These are phyloP conservation scores for Drosophila lini DNA, from an alignment of 1,140 invertebrate genomes.

Conservation along the genomic window DNA sequence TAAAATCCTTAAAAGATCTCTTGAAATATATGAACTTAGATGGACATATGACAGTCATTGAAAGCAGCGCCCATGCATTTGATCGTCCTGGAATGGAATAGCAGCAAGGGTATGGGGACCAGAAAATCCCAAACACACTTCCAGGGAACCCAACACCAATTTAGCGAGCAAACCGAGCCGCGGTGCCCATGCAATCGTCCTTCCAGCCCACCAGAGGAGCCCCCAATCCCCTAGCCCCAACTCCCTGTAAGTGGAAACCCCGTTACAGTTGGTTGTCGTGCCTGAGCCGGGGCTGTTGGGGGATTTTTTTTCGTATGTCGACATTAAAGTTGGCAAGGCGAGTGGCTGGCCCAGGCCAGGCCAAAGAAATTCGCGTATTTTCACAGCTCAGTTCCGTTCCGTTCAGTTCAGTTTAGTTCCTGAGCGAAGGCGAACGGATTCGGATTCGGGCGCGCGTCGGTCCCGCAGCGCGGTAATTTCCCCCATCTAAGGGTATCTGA, in stretches of 20 bases:
- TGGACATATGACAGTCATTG: constrained; percentile 13
- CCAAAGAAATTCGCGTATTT: constrained; percentile 80
- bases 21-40: not conserved
- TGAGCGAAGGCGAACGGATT: constrained; percentile 79
- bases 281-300: constrained; percentile 46
- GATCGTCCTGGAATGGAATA: constrained; percentile 1
- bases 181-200: constrained; percentile 46
- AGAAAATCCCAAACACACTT: constrained; percentile 60
- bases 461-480: constrained; percentile 67
- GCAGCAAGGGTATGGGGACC: not conserved
- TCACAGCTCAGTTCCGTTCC: constrained; percentile 41
- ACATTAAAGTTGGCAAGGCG: constrained; percentile 74
- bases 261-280: constrained; percentile 78
- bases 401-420: constrained; percentile 62
- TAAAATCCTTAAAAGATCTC: not conserved
- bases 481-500: constrained; percentile 21
- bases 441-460: constrained; percentile 76
- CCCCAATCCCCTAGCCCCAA: constrained; percentile 48
- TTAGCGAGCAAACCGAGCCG: constrained; percentile 57
- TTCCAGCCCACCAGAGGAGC: constrained; percentile 30
- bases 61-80: constrained; percentile 9
- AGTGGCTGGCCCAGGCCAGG: constrained; percentile 30
- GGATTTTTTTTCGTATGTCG: constrained; percentile 40
- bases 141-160: constrained; percentile 78
- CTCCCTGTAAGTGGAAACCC: constrained; percentile 80